Evolutionary conservation across 2,113 vertebrate genomes (phyloP), one percentile per base, ranked within the genome.

Genomic region (Phrynocephalus versicolor): DNA sequence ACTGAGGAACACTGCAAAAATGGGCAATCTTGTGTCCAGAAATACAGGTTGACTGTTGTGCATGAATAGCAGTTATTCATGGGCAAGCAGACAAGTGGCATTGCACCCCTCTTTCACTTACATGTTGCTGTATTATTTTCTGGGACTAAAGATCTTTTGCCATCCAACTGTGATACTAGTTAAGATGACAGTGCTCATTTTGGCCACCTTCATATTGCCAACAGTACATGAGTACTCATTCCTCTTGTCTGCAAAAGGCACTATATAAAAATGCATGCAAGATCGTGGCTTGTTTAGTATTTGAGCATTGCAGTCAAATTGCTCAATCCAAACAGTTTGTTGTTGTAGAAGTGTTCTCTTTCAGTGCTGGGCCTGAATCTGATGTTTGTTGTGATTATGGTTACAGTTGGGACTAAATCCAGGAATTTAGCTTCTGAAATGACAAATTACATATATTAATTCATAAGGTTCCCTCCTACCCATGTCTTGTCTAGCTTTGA

Each of bases 401-500:
- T 18, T 81, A 79, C 79, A 74, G 35, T 33, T 69, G 51, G 58
- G 64, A 78, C 15, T 12, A 37, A 58, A 65, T 25, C 75, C 14
- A 1, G 77, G 9, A 64, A 78, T 87, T 85, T 45, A 30, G n/a
- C 7, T 92, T 83, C 81, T 84, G 62, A 64, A 51, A 39, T 86
- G 39, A 18, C 77, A 76, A 39, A 74, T 79, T 18, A 16, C 14
- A 88, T 10, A 51, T 51, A 45, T 88, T n/a, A 76, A 67, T 82
- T 89, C 73, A 89, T 16, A 57, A 19, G 12, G 3, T 37, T 82
- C 81, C 73, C 10, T 72, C 45, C 1, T 84, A n/a, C 6, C 41
- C 70, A 27, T 64, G 60, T 57, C 75, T 90, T 57, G 88, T 70
- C 33, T 1, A 87, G 13, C 73, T 87, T 78, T 79, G 39, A 86